These are phyloP conservation scores for Pimephales promelas DNA, from an alignment of 2,113 vertebrate genomes.

Conservation along the genomic window DNA sequence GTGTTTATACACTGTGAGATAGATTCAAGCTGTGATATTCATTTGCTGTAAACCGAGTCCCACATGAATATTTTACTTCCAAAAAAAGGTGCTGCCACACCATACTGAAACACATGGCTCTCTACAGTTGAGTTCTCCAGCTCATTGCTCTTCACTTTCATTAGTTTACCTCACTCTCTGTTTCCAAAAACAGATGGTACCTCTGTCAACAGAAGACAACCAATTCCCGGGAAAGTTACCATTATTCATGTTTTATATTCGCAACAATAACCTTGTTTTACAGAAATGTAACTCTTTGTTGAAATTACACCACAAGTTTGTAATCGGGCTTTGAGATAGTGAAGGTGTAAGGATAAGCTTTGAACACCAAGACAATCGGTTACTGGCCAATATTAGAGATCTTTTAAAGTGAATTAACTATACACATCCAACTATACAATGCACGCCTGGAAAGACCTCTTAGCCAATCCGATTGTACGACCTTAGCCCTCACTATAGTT, in stretches of 20 bases:
- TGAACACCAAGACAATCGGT: background rate
- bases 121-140: background rate
- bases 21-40: constrained; percentile 31
- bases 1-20: constrained; percentile 28
- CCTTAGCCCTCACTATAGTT: no score
- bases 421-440: no score
- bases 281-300: constrained; percentile 32
- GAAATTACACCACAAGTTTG: constrained; percentile 8
- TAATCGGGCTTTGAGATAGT: constrained; percentile 13
- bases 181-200: constrained; percentile 49
- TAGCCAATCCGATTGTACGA: no score
- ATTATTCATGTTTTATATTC: constrained; percentile 42
- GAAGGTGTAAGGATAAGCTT: constrained; percentile 1
- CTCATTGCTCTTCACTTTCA: constrained; percentile 27
- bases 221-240: constrained; percentile 48
- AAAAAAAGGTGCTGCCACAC: background rate
- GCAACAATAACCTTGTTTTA: constrained; percentile 11
- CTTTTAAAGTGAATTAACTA: no score
- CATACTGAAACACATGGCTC: background rate
- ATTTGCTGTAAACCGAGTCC: background rate
- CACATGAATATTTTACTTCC: background rate
- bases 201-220: constrained; percentile 33
- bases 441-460: no score
- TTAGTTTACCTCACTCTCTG: constrained; percentile 33
- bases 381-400: background rate